Evolutionary conservation across 2,888 invertebrate species (phyloP).

Genomic region (Apeira syringaria): DNA sequence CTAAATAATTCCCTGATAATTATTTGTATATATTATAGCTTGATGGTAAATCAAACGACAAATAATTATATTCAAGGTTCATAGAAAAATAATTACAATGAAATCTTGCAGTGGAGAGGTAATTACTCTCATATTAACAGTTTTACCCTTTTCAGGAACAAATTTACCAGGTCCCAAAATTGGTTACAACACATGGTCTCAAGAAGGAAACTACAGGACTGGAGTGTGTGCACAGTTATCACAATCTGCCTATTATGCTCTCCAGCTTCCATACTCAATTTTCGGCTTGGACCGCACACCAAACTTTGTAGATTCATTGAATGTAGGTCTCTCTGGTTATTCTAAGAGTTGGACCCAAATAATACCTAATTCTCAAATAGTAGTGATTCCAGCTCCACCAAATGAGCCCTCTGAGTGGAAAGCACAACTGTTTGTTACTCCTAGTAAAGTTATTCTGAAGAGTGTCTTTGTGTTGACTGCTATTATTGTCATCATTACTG

Average conservation of each 20-base stretch:
- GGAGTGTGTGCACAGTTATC: conserved; percentile 94
- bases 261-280: conserved; percentile 97
- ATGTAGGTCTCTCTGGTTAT: conserved; percentile 89
- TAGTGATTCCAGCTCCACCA: conserved; percentile 95
- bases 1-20: too few relatives aligned
- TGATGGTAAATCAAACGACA: too few relatives aligned
- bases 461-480: conserved; percentile 95
- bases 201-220: conserved; percentile 91
- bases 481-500: conserved; percentile 92
- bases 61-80: too few relatives aligned
- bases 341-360: conserved; percentile 93
- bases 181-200: conserved; percentile 93
- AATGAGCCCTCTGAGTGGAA: conserved; percentile 92
- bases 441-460: conserved; percentile 95
- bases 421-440: conserved; percentile 96
- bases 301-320: conserved; percentile 96
- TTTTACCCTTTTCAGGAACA: conserved; percentile 83
- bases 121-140: too few relatives aligned
- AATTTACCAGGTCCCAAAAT: conserved; percentile 96
- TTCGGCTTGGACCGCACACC: conserved; percentile 99
- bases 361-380: conserved; percentile 98
- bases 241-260: conserved; percentile 95
- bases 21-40: too few relatives aligned
- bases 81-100: too few relatives aligned
- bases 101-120: too few relatives aligned